These are phyloP conservation scores for Myripristis murdjan DNA, from an alignment of 2,797 vertebrate genomes.

Conservation along the genomic window DNA sequence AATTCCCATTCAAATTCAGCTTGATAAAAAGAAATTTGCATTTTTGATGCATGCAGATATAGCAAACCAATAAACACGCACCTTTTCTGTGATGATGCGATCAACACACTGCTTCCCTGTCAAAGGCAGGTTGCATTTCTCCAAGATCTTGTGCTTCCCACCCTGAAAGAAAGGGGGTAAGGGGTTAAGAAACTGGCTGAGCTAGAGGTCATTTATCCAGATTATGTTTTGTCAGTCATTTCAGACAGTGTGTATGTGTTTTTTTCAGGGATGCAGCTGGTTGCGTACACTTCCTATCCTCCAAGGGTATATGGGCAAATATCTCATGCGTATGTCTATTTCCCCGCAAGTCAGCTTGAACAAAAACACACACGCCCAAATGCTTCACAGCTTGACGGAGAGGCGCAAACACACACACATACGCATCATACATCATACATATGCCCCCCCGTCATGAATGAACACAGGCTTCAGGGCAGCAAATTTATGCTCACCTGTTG, in stretches of 20 bases:
- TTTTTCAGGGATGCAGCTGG: constrained; percentile 27
- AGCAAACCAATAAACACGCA: constrained; percentile 64
- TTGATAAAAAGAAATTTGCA: constrained; percentile 17
- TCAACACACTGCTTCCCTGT: constrained; percentile 97
- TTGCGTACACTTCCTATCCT: constrained; percentile 13
- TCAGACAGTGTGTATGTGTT: background rate
- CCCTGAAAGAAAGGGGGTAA: constrained; percentile 84
- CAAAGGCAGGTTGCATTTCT: constrained; percentile 93
- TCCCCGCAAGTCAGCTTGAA: constrained; percentile 26
- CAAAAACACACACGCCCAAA: background rate
- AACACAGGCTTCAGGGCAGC: constrained; percentile 62
- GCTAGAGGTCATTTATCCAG: background rate
- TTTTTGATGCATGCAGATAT: background rate
- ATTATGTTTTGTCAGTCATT: constrained; percentile 3
- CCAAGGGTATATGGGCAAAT: constrained; percentile 8
- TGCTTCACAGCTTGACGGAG: background rate
- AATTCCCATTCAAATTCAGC: constrained; percentile 9
- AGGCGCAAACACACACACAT: constrained; percentile 1
- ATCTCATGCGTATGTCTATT: constrained; percentile 19
- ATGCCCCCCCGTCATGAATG: constrained; percentile 57
- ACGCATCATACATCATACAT: constrained; percentile 37
- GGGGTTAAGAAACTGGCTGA: constrained; percentile 7
- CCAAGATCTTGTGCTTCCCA: constrained; percentile 96
- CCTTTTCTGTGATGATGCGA: constrained; percentile 99
- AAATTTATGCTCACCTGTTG: constrained; percentile 77